phyloP scores from a whole-genome alignment of 1,140 invertebrate genomes.

The Lordiphosa clarofinis region DNA sequence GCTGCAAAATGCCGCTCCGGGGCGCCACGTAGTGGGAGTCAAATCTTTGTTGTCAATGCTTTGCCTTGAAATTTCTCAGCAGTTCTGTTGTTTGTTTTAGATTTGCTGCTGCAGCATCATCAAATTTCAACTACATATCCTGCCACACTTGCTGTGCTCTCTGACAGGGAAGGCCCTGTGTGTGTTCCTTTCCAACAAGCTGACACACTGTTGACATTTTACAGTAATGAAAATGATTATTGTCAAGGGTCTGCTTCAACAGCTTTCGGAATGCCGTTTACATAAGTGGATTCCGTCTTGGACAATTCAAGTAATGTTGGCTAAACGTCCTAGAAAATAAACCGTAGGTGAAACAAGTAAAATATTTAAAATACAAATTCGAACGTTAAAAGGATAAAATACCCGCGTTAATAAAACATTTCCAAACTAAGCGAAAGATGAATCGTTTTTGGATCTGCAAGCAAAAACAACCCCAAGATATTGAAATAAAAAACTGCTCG shows the following conservation, averaged over 20 bases:
- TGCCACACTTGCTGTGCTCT: constrained; percentile 14
- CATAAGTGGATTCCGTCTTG: constrained; percentile 3
- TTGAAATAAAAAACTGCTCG: too few relatives aligned
- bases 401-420: too few relatives aligned
- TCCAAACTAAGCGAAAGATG: too few relatives aligned
- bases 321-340: too few relatives aligned
- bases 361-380: too few relatives aligned
- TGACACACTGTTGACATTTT: constrained; percentile 64
- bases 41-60: constrained; percentile 36
- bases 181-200: constrained; percentile 33
- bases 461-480: too few relatives aligned
- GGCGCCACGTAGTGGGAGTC: constrained; percentile 14
- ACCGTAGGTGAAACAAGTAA: too few relatives aligned
- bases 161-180: constrained; percentile 7
- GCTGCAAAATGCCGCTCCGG: constrained; percentile 58
- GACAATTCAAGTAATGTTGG: constrained; percentile 3
- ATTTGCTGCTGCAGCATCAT: constrained; percentile 57
- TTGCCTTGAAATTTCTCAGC: constrained; percentile 49
- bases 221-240: constrained; percentile 68
- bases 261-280: constrained; percentile 20
- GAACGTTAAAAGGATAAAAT: too few relatives aligned
- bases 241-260: constrained; percentile 54
- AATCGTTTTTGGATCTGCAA: too few relatives aligned
- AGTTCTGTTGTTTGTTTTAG: constrained; percentile 59
- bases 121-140: constrained; percentile 65